phyloP scores from a whole-genome alignment of 2,888 invertebrate genomes.

The Aelia acuminata region DNA sequence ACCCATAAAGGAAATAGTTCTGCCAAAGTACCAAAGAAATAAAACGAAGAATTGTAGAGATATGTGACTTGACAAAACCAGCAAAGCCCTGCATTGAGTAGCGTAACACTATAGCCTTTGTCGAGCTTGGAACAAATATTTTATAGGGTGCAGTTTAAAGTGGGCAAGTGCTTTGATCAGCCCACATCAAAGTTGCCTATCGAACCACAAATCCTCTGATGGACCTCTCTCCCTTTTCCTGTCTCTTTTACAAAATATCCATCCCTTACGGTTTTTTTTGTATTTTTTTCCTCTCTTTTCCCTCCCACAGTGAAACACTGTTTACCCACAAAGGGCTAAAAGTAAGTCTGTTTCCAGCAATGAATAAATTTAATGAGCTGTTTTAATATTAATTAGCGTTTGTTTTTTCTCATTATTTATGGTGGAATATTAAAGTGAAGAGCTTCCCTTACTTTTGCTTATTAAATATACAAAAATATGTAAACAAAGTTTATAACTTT shows the following conservation, averaged over 20 bases:
- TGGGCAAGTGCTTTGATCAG: not conserved
- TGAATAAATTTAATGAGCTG: not conserved
- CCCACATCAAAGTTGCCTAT: conserved; percentile 38
- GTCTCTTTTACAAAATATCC: conserved; percentile 19
- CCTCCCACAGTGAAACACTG: not conserved
- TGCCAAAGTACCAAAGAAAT: no score
- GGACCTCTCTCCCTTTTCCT: not conserved
- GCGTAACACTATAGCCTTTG: not conserved
- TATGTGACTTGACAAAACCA: not conserved
- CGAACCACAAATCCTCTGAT: conserved; percentile 18
- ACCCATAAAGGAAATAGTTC: no score
- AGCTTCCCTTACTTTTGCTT: no score
- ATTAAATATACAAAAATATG: no score
- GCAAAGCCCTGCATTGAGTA: not conserved
- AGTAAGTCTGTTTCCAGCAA: not conserved
- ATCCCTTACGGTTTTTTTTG: not conserved
- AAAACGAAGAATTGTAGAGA: no score
- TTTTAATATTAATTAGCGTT: not conserved
- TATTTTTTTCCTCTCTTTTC: not conserved
- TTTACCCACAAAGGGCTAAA: not conserved
- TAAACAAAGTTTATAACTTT: no score
- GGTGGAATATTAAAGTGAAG: not conserved
- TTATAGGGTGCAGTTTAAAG: conserved; percentile 19
- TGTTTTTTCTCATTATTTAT: not conserved
- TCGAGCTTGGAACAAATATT: not conserved